phyloP scores from a whole-genome alignment of 30 jellyfish, hydroid and myxozoan species.

The Turritopsis dohrnii region DNA sequence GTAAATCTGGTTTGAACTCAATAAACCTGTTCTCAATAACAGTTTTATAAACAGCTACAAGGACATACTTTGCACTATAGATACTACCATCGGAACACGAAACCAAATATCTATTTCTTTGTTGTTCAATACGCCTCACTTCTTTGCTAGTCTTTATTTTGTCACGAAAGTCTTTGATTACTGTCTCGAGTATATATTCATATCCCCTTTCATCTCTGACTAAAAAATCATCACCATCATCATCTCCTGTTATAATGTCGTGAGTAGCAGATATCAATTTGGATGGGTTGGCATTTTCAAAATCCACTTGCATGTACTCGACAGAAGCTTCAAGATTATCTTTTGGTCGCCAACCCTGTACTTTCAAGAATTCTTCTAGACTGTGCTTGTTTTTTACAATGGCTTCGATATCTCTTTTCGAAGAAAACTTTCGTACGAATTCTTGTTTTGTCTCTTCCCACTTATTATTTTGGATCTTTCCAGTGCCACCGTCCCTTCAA shows the following conservation, averaged over 20 bases:
- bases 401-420: not conserved
- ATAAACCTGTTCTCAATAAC: slow-evolving; percentile 45
- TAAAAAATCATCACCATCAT: slow-evolving; percentile 37
- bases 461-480: not conserved
- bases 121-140: slow-evolving; percentile 18
- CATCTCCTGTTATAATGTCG: slow-evolving; percentile 28
- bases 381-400: not conserved
- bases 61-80: slow-evolving; percentile 58
- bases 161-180: not conserved
- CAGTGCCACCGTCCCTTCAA: not conserved
- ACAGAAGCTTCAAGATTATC: slow-evolving; percentile 31
- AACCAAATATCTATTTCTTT: slow-evolving; percentile 20
- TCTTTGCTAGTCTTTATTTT: slow-evolving; percentile 4
- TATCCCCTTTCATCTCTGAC: slow-evolving; percentile 28
- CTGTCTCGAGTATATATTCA: not conserved
- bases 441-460: not conserved
- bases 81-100: slow-evolving; percentile 32
- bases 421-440: not conserved
- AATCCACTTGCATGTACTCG: slow-evolving; percentile 40
- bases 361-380: not conserved
- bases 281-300: slow-evolving; percentile 51
- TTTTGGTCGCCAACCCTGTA: slow-evolving; percentile 47
- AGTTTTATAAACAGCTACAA: slow-evolving; percentile 50
- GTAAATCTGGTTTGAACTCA: slow-evolving; percentile 53
- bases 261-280: slow-evolving; percentile 7